Evolutionary conservation across 37 sponge, comb jelly and placozoan genomes (phyloP).

Genomic region (Petrosia ficiformis): DNA sequence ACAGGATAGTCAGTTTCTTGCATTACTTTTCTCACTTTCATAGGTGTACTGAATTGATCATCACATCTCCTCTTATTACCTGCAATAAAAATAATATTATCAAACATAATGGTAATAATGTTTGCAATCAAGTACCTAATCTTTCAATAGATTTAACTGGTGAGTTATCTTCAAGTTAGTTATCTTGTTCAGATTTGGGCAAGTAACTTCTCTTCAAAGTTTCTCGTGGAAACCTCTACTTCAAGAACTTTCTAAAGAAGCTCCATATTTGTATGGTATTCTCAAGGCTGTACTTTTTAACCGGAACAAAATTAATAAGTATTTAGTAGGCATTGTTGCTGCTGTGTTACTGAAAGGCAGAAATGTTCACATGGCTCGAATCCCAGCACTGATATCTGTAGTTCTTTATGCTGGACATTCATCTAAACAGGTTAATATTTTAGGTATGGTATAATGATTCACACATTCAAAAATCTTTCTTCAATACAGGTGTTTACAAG

Average conservation of each 20-base stretch:
- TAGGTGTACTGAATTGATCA: too few relatives aligned
- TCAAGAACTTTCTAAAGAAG: constrained; percentile 4
- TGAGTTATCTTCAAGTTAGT: too few relatives aligned
- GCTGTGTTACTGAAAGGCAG: constrained; percentile 23
- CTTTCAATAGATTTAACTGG: too few relatives aligned
- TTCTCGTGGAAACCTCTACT: constrained; percentile 3
- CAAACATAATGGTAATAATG: too few relatives aligned
- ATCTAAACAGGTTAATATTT: constrained; percentile 13
- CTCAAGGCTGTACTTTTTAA: constrained; percentile 12
- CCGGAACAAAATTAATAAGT: neutral
- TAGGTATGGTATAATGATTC: neutral
- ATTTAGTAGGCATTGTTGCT: constrained; percentile 13
- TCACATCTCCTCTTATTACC: too few relatives aligned
- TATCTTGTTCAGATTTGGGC: too few relatives aligned
- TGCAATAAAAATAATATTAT: too few relatives aligned
- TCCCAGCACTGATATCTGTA: constrained; percentile 13
- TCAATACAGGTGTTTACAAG: constrained; percentile 30
- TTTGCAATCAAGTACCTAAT: too few relatives aligned
- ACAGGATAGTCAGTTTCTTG: too few relatives aligned
- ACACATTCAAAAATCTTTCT: neutral
- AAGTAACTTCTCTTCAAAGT: too few relatives aligned
- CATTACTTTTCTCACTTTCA: too few relatives aligned
- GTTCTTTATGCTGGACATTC: constrained; percentile 32
- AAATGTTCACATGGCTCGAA: constrained; percentile 6
- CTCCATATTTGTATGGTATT: constrained; percentile 11